Evolutionary conservation across 2,113 vertebrate genomes (phyloP), one percentile per base, ranked within the genome.

Genomic region (Eublepharis macularius): DNA sequence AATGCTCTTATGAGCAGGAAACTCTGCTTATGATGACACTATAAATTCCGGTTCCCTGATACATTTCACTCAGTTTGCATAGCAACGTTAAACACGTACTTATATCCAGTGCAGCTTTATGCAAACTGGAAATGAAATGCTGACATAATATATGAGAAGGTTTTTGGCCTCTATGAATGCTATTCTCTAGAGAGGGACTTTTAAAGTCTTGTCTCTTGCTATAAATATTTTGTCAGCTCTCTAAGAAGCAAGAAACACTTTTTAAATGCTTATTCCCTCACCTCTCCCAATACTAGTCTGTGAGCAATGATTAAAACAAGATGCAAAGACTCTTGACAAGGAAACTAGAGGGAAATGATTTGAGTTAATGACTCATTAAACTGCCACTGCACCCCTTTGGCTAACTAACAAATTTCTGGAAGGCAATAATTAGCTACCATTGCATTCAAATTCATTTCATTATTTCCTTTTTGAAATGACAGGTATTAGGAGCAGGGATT

Each of bases 321-420:
- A 73, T 65, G 32, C 11, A 24, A 49, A 54, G 43, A 73, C 47
- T 49, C 34, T 4, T 77, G 86, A 89, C 4, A 39, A 93, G 80
- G 3, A 0, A 65, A 85, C 80, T 13, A 70, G 82, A 75, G 29
- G 36, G 45, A 32, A 43, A 11, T 34, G 26, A 76, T 66, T 14
- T 36, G 65, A 77, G 13, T 76, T 77, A 77, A 77, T 77, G 75
- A 41, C 54, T 84, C 47, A 43, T 29, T 80, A 76, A 81, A n/a
- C 24, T 75, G 47, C 54, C 47, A 76, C 36, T 65, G 26, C 36
- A 81, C 17, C 36, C 13, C 45, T 88, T 76, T 89, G 75, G 26
- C 60, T 41, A 83, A 54, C 79, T 85, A 86, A 83, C 14, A 78
- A 81, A 0, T 1, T 1, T 26, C 81, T 82, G 14, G 36, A 76